A percentile compares a stretch with the other conserved stretches of the same genome.
Evolutionary conservation across 2,888 invertebrate genomes (phyloP).

Genomic region (Neoitamus cyanurus): DNA sequence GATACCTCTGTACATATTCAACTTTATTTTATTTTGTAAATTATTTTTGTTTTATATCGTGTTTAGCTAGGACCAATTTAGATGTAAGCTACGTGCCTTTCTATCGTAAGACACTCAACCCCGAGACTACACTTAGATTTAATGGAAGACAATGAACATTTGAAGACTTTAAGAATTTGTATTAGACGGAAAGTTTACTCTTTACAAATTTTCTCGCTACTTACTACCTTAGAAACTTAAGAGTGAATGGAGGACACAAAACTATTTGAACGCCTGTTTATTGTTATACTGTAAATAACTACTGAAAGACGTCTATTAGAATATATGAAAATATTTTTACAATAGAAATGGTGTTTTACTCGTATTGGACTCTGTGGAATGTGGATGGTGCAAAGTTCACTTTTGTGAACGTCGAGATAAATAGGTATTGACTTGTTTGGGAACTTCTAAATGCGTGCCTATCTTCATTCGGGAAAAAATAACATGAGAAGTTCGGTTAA

Average conservation of each 20-base stretch:
- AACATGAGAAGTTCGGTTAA: no score
- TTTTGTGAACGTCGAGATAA: no score
- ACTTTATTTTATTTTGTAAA: slow-evolving; percentile 26
- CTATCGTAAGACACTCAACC: not conserved
- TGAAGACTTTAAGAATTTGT: not conserved
- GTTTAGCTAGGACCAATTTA: not conserved
- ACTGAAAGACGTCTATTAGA: not conserved
- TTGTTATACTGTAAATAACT: not conserved
- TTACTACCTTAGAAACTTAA: not conserved
- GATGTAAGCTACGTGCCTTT: slow-evolving; percentile 24
- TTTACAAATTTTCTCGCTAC: not conserved
- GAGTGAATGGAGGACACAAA: slow-evolving; percentile 33
- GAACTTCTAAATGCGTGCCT: no score
- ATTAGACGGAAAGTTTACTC: not conserved
- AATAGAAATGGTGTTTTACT: not conserved
- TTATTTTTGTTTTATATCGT: slow-evolving; percentile 1
- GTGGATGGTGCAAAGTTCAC: no score
- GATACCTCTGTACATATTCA: slow-evolving; percentile 29
- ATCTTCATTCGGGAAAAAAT: no score
- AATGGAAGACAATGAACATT: slow-evolving; percentile 39
- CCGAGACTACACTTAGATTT: slow-evolving; percentile 16
- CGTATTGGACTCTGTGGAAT: not conserved
- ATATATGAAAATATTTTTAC: slow-evolving; percentile 1
- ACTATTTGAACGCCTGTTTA: not conserved
- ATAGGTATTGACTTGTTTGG: no score